Evolutionary conservation across 2,113 vertebrate genomes (phyloP), one percentile per base, ranked within the genome.

Genomic region (Okapia johnstoni): DNA sequence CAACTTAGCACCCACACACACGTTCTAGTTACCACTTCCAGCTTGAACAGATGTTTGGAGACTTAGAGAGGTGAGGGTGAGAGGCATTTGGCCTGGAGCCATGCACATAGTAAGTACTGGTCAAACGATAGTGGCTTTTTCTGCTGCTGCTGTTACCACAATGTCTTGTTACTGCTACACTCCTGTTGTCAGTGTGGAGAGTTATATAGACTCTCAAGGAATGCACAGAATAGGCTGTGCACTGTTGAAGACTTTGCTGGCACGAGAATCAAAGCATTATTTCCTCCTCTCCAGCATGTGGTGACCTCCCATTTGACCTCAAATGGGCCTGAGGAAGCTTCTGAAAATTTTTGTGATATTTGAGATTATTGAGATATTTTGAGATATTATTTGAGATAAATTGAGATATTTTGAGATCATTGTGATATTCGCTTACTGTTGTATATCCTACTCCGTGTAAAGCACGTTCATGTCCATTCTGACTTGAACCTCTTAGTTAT

Each of bases 1-100:
- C 1, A 6, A 76, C 70, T 76, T 76, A 76, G 70, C 40, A 43
- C 23, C 5, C 23, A 26, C 40, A 14, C 70, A 26, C 70, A 76
- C 23, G 7, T 76, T 76, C 73, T 57, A 70, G 86, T 66, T 77
- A 33, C 23, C 16, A 16, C 36, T 57, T 12, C 13, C 40, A 28
- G 25, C 48, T 76, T n/a, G 86, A 86, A 66, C n/a, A 81, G 95
- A 79, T 61, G 43, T 92, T 86, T 61, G 36, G 50, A 90, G 26
- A 70, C 30, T 55, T 54, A 58, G 23, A 77, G 84, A 96, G 54
- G n/a, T n/a, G 17, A 33, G 14, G 50, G 48, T 21, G 46, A 83
- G 50, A 66, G 36, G 50, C 26, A 23, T 26, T 52, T 57, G 88
- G 79, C 28, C 52, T 30, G n/a, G 60, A 76, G n/a, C 48, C 25